Conservation (phyloP, 2,797 vertebrate genomes). For the Chelidonichthys spinosus region DNA sequence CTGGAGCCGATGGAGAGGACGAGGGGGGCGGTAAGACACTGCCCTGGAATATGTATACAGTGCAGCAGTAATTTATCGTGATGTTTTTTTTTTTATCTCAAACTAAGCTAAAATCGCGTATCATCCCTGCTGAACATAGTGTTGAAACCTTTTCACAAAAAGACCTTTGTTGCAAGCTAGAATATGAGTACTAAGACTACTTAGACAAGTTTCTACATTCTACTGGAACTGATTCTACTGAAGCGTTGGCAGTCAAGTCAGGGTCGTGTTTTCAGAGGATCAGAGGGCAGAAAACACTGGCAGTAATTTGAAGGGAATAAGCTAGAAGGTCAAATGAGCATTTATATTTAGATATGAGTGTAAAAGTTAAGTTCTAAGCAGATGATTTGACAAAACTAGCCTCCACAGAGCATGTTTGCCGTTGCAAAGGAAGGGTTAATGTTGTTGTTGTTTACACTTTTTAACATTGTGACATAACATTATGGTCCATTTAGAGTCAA, state of each 20-base stretch:
- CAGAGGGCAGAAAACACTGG: too few species aligned
- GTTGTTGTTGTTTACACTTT: too few species aligned
- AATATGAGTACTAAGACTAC: neutral
- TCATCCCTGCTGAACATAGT: too few species aligned
- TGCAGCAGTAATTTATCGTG: too few species aligned
- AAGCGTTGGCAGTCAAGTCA: neutral
- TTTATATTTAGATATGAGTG: neutral
- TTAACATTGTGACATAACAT: too few species aligned
- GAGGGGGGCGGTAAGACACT: constrained; percentile 75
- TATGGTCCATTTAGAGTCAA: too few species aligned
- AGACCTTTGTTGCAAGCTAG: too few species aligned
- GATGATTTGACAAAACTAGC: neutral
- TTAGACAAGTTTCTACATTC: neutral
- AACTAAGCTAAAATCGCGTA: too few species aligned
- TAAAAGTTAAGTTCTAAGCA: neutral
- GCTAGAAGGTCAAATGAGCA: neutral
- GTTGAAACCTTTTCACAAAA: too few species aligned
- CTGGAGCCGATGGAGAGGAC: constrained; percentile 75
- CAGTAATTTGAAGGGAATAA: neutral
- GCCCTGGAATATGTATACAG: neutral
- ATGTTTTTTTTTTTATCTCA: too few species aligned
- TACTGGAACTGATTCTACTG: neutral
- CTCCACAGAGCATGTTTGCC: neutral
- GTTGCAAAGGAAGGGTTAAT: too few species aligned
- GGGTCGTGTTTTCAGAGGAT: neutral